Base-by-base conservation (phyloP, 2,113 vertebrate genomes). In the Halichoeres trimaculatus region DNA sequence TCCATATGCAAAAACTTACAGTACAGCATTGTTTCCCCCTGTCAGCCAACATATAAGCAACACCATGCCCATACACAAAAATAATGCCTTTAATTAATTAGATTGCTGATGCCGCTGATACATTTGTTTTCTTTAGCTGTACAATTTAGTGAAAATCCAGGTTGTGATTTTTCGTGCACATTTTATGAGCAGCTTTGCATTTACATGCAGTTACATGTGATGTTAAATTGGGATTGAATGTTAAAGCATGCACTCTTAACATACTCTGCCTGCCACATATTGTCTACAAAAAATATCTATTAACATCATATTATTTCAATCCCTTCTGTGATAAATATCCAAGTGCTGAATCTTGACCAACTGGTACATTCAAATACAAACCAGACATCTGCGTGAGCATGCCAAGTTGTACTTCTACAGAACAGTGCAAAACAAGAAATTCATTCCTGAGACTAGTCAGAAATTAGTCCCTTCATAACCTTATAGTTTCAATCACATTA, bases 401-500 rank as follows among this genome's bases (percentile, higher is more conserved):
- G 91, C 89, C 77, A 76, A 83, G 82, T 86, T 85, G 84, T 83
- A 80, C 70, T 43, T 87, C 88, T 89, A 91, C 74, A 84, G 86
- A 90, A 92, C 93, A 91, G 89, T 93, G 91, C 91, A 93, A 92
- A 91, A 92, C 75, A 87, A 69, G 87, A 85, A 76, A 76, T 45
- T 89, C 73, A 88, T 93, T 94, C 92, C 93, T 93, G 92, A 93
- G 93, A 93, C 91, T 90, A 92, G 71, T 84, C 81, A 84, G 76
- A 71, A 76, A 80, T 92, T 86, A 81, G 86, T 93, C 91, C 91
- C 90, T 92, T 92, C 84, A 86, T 84, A 86, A 84, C 80, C 78
- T 68, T 56, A 59, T 54, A 47, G 79, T 83, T 86, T 84, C 70
- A 47, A 60, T 76, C 47, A 74, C 36, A 73, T 66, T 36, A 66